Base-by-base conservation (phyloP, 2,888 invertebrate species). In the Tryphoninae sp. region DNA sequence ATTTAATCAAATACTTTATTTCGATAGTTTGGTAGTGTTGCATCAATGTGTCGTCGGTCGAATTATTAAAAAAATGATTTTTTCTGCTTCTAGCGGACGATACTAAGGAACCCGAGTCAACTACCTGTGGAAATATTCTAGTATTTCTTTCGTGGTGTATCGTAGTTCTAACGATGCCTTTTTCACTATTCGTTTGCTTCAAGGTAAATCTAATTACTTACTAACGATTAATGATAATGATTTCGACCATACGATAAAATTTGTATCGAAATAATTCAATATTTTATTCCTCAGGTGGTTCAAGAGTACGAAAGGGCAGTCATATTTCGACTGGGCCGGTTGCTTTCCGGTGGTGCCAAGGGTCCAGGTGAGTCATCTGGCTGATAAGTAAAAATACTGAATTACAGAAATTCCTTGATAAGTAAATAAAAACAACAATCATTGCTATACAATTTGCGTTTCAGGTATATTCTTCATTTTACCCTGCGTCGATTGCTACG, bases 231-330 rank as follows among this genome's bases (percentile, higher is more conserved):
- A 0, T 62, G 2, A 26, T 1, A 11, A n/a, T 23, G 19, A 22
- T 40, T 13, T 45, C 23, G 22, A 26, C 16, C 13, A 23, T 11
- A 13, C 55, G n/a, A 33, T 33, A 0, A 33, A 19, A 61, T 53
- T 61, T 33, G 49, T 9, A 55, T 53, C 26, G 7, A 42, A 62
- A 45, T 23, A 22, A 7, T n/a, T 53, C 16, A 33, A 8, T 53
- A 61, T 45, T 23, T 58, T 55, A 86, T 84, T 13, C 89, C 8
- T 1, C 26, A 98, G 98, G 98, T 98, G 53, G 98, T 98, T 1
- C 98, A 98, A 90, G 98, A 98, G 90, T 98, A 98, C 91, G 98
- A 98, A 92, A 94, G 98, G 83, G 98, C 98, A 0, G 98, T 98
- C 49, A 98, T 98, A 91, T 98, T 98, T 92, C 95, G 98, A 68